Evolutionary conservation across 1,140 invertebrate species (phyloP).

Genomic region (Galendromus occidentalis): DNA sequence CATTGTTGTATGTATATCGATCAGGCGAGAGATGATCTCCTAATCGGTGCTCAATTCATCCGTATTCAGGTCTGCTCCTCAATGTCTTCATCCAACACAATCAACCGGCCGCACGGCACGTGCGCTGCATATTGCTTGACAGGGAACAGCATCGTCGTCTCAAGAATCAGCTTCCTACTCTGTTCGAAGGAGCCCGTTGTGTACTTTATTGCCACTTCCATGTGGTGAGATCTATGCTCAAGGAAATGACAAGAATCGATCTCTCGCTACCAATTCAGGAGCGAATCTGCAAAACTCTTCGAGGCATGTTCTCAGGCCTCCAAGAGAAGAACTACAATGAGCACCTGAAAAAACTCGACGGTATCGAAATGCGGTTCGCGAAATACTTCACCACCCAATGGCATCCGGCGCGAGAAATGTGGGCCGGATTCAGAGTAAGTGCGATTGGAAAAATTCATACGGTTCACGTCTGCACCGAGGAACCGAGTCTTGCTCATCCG

Average conservation of each 20-base stretch:
- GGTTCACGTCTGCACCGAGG: too few relatives aligned
- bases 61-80: background rate
- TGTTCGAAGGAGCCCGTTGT: conserved; percentile 1
- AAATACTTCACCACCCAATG: conserved; percentile 10
- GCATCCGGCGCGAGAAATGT: conserved; percentile 5
- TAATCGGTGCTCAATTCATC: background rate
- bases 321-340: conserved; percentile 10
- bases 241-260: background rate
- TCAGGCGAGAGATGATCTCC: background rate
- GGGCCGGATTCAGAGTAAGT: conserved; percentile 8
- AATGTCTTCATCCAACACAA: conserved; percentile 2
- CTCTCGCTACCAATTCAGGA: background rate
- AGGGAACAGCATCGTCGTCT: conserved; percentile 2
- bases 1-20: background rate
- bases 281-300: conserved; percentile 5
- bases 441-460: background rate
- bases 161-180: background rate
- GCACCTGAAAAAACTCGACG: background rate
- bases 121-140: background rate
- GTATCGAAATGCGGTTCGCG: background rate
- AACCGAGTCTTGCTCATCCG: too few relatives aligned
- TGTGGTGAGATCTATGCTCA: conserved; percentile 7
- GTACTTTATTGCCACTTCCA: conserved; percentile 8
- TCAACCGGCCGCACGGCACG: background rate
- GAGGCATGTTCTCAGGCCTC: conserved; percentile 4